A percentile compares a stretch with the other conserved stretches of the same genome.
Evolutionary conservation across 1,140 invertebrate species (phyloP).

Genomic region (Schlechtendalia chinensis): DNA sequence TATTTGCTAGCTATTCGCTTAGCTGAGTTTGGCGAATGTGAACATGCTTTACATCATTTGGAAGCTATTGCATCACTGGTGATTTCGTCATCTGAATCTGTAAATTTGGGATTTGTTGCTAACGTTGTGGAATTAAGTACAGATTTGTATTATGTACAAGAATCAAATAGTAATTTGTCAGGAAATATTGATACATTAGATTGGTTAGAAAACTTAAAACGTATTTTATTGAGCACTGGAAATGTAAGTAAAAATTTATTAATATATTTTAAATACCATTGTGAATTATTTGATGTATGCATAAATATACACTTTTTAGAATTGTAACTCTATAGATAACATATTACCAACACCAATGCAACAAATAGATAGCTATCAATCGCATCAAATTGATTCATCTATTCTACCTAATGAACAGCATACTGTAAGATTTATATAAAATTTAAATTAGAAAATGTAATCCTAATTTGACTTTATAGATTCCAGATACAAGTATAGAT

Average conservation of each 20-base stretch:
- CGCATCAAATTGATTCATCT: slow-evolving; percentile 19
- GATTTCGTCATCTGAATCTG: slow-evolving; percentile 55
- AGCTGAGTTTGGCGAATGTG: slow-evolving; percentile 60
- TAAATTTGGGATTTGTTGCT: slow-evolving; percentile 50
- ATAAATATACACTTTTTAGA: slow-evolving; percentile 29
- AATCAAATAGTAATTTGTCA: slow-evolving; percentile 24
- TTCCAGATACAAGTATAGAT: slow-evolving; percentile 37
- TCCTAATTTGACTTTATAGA: slow-evolving; percentile 8
- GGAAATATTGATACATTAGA: slow-evolving; percentile 31
- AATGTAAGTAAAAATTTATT: slow-evolving; percentile 14
- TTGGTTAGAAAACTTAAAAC: slow-evolving; percentile 45
- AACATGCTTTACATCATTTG: slow-evolving; percentile 74
- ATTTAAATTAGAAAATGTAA: slow-evolving; percentile 16
- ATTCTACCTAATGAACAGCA: slow-evolving; percentile 17
- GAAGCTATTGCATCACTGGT: slow-evolving; percentile 67
- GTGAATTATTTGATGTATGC: not conserved
- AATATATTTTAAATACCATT: not conserved
- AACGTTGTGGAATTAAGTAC: slow-evolving; percentile 42
- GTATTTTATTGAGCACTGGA: not conserved
- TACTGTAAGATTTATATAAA: slow-evolving; percentile 34
- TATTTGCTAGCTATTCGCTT: slow-evolving; percentile 71
- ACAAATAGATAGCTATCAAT: slow-evolving; percentile 22
- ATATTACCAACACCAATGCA: not conserved
- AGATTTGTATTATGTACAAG: slow-evolving; percentile 30
- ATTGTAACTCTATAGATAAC: not conserved